phyloP scores from a whole-genome alignment of 1,140 invertebrate genomes.

The Doryteuthis pealeii region DNA sequence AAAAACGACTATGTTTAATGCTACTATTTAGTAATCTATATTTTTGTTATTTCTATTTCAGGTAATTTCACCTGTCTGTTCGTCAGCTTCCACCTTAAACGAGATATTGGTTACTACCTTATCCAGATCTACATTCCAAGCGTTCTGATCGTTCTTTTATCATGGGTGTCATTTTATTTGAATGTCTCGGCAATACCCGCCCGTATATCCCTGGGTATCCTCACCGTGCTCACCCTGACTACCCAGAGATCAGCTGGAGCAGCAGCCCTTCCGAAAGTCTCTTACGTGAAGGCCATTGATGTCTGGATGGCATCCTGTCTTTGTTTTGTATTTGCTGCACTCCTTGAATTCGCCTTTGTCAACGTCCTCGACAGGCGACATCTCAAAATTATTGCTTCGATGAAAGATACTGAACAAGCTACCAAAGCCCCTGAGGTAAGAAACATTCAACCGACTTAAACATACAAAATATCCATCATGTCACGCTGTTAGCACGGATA shows the following conservation, averaged over 20 bases:
- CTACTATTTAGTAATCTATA: too few relatives aligned
- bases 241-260: constrained; percentile 37
- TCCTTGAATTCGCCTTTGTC: constrained; percentile 39
- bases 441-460: too few relatives aligned
- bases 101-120: constrained; percentile 89
- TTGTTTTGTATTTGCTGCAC: constrained; percentile 34
- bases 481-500: too few relatives aligned
- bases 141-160: constrained; percentile 88
- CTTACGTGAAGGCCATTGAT: constrained; percentile 42
- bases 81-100: constrained; percentile 82
- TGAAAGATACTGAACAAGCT: neutral
- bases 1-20: too few relatives aligned
- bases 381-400: neutral
- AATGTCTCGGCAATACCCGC: constrained; percentile 66
- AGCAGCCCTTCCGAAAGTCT: constrained; percentile 52
- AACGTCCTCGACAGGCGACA: constrained; percentile 30
- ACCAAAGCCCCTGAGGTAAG: neutral
- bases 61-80: constrained; percentile 62
- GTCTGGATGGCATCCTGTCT: constrained; percentile 40
- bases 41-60: constrained; percentile 12
- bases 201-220: constrained; percentile 66
- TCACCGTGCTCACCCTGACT: constrained; percentile 42
- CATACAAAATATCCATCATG: too few relatives aligned
- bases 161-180: constrained; percentile 80
- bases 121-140: constrained; percentile 92